Conservation (phyloP, 1,140 invertebrate genomes). For the Drosophila pseudoobscura region DNA sequence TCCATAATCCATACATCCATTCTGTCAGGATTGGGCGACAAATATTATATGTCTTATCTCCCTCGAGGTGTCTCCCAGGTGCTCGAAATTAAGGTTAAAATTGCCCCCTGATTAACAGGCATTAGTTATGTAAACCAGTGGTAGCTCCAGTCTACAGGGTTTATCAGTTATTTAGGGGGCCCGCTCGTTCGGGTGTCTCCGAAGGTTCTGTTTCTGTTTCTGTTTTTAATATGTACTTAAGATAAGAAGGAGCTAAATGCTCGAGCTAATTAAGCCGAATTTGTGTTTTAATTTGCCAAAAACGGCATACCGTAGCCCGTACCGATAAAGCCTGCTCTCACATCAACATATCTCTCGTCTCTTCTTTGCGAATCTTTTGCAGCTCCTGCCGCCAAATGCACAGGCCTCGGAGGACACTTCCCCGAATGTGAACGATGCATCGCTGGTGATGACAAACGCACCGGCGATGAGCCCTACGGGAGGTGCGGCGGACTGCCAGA, state of each 20-base stretch:
- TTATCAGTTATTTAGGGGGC: conserved; percentile 17
- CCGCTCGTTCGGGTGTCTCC: no score
- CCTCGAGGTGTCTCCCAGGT: conserved; percentile 35
- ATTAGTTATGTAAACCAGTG: conserved; percentile 77
- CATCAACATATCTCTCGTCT: conserved; percentile 1
- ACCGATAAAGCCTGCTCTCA: conserved; percentile 9
- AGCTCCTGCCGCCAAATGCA: conserved; percentile 65
- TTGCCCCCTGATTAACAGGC: conserved; percentile 62
- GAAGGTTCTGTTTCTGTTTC: no score
- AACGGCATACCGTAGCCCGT: no score
- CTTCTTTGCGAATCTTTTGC: conserved; percentile 34
- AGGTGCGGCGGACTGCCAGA: conserved; percentile 68
- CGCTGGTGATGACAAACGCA: conserved; percentile 78
- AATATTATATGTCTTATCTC: conserved; percentile 7
- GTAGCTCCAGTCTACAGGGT: conserved; percentile 2
- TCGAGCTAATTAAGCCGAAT: conserved; percentile 4
- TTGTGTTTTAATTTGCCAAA: conserved; percentile 39
- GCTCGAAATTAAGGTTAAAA: conserved; percentile 48
- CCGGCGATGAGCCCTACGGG: conserved; percentile 73
- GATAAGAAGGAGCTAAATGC: not conserved
- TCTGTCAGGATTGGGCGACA: no score
- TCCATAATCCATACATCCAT: no score
- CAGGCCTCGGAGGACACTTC: conserved; percentile 62
- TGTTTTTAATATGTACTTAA: not conserved
- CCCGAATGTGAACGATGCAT: conserved; percentile 62